Evolutionary conservation across 1,140 invertebrate genomes (phyloP).

Genomic region (Apolygus lucorum): DNA sequence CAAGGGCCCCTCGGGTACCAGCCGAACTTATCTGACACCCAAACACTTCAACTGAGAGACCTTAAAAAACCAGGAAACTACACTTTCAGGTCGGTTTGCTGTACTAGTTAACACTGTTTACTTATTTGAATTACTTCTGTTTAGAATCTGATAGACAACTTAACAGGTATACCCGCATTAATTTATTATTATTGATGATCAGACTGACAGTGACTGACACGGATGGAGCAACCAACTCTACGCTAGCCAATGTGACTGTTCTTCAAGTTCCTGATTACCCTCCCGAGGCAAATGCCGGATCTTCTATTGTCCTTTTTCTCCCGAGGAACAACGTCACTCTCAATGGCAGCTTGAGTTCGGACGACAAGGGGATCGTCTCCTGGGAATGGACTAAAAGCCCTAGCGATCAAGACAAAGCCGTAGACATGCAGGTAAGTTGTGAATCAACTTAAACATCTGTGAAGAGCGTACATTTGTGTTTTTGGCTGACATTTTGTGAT

Average conservation of each 20-base stretch:
- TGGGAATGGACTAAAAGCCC: constrained; percentile 93
- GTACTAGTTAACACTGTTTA: no score
- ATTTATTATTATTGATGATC: no score
- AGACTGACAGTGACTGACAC: constrained; percentile 85
- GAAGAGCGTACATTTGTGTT: no score
- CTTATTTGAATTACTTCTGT: no score
- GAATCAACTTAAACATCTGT: no score
- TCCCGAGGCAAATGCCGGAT: constrained; percentile 86
- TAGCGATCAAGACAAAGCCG: constrained; percentile 75
- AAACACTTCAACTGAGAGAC: constrained; percentile 76
- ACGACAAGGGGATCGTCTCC: constrained; percentile 82
- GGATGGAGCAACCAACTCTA: constrained; percentile 75
- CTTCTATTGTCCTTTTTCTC: constrained; percentile 81
- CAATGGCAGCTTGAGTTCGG: constrained; percentile 81
- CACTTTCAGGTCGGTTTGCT: constrained; percentile 61
- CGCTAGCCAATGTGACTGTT: constrained; percentile 80
- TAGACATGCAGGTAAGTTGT: constrained; percentile 68
- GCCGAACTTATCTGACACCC: constrained; percentile 62
- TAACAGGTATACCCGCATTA: no score
- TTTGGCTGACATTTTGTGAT: neutral
- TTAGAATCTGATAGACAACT: no score
- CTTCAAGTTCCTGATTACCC: constrained; percentile 89
- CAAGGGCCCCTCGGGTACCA: constrained; percentile 79
- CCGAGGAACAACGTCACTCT: constrained; percentile 81
- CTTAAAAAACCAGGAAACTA: constrained; percentile 80